These are phyloP conservation scores for Lagopus muta DNA, from an alignment of 2,113 vertebrate genomes.

Conservation along the genomic window DNA sequence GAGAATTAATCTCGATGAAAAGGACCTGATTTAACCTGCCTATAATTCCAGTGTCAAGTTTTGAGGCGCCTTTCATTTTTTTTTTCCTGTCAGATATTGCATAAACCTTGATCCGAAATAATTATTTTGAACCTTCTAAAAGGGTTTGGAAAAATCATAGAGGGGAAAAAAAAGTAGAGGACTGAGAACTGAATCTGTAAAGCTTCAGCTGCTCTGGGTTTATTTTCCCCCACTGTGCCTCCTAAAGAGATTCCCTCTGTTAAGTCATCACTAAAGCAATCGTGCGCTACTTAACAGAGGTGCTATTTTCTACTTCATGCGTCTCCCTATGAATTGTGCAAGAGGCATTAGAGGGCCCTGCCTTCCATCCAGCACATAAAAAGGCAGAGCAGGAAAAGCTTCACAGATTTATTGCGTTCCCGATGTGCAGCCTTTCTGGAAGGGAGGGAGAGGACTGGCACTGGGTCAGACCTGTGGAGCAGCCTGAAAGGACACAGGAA, in stretches of 20 bases:
- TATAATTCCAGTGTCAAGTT: neutral
- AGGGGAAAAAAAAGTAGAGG: neutral
- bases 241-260: constrained; percentile 47
- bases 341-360: constrained; percentile 41
- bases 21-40: neutral
- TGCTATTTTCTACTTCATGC: constrained; percentile 56
- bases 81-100: neutral
- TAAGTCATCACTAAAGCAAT: constrained; percentile 50
- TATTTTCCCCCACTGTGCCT: neutral
- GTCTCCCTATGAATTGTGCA: constrained; percentile 60
- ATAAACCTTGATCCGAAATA: neutral
- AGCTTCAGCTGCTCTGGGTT: neutral
- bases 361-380: constrained; percentile 27
- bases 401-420: constrained; percentile 32
- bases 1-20: neutral
- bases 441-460: neutral
- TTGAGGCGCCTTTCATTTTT: neutral
- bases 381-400: constrained; percentile 39
- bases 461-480: neutral
- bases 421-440: neutral
- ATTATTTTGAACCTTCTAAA: constrained; percentile 16
- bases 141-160: neutral
- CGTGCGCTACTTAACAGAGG: constrained; percentile 46
- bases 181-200: neutral
- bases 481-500: constrained; percentile 10